Evolutionary conservation across 2,113 vertebrate species (phyloP).

Genomic region (Brienomyrus longianalis): DNA sequence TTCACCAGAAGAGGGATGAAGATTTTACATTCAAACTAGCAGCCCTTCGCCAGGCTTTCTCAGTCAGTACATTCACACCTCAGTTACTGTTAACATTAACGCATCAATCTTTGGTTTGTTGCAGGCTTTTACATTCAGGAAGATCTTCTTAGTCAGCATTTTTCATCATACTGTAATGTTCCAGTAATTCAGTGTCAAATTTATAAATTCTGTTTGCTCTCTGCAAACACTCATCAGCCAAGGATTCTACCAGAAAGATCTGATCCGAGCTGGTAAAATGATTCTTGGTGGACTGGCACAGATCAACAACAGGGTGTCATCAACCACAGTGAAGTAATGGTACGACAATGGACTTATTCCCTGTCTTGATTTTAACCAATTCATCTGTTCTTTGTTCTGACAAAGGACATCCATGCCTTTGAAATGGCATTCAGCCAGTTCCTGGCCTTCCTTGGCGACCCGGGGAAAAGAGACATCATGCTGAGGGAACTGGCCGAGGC

Average conservation of each 20-base stretch:
- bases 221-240: not conserved
- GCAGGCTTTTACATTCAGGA: not conserved
- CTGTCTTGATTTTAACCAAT: not conserved
- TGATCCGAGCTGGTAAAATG: not conserved
- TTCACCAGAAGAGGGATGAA: not conserved
- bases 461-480: not conserved
- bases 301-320: not conserved
- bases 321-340: not conserved
- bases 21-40: not conserved
- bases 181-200: not conserved
- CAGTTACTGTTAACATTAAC: not conserved
- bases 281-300: not conserved
- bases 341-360: not conserved
- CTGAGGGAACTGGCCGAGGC: not conserved
- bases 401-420: no score
- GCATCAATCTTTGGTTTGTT: conserved; percentile 22
- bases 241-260: not conserved
- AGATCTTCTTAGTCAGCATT: not conserved
- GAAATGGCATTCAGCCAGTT: not conserved
- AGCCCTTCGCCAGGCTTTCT: not conserved
- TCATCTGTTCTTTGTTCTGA: not conserved
- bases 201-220: not conserved
- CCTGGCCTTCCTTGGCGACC: not conserved
- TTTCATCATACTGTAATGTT: not conserved
- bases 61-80: not conserved